Conservation (phyloP, 2,797 vertebrate genomes). For the Morelia viridis region DNA sequence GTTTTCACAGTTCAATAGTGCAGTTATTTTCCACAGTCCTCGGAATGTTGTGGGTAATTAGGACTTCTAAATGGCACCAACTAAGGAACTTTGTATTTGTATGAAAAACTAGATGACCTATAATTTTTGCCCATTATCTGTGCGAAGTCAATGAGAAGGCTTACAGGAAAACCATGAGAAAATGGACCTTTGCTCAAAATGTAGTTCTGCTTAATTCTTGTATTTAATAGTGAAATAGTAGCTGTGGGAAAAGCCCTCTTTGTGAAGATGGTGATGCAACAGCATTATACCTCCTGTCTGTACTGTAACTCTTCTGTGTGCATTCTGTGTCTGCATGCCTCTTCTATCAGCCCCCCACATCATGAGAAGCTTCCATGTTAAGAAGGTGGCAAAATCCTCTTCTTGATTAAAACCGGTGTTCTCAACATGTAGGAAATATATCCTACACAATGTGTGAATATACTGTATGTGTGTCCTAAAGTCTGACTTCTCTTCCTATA, state of each 20-base stretch:
- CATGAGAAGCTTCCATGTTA: background rate
- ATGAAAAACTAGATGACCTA: background rate
- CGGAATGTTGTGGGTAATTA: slow-evolving; percentile 7
- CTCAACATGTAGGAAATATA: background rate
- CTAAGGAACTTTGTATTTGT: background rate
- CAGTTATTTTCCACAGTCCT: slow-evolving; percentile 15
- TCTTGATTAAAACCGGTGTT: background rate
- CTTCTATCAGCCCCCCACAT: background rate
- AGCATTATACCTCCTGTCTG: background rate
- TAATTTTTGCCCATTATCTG: background rate
- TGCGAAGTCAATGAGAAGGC: background rate
- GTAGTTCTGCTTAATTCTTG: background rate
- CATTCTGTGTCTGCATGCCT: background rate
- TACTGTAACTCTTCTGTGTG: background rate
- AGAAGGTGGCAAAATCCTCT: background rate
- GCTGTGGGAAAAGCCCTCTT: background rate
- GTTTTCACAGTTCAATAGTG: slow-evolving; percentile 10
- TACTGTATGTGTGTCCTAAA: background rate
- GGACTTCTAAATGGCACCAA: background rate
- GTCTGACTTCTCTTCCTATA: background rate
- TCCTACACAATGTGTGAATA: background rate
- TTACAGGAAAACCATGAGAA: background rate
- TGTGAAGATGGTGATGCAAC: background rate
- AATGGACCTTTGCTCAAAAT: background rate
- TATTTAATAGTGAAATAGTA: background rate